These are phyloP conservation scores for Drosophila neotestacea DNA, from an alignment of 2,888 invertebrate species.

Conservation along the genomic window DNA sequence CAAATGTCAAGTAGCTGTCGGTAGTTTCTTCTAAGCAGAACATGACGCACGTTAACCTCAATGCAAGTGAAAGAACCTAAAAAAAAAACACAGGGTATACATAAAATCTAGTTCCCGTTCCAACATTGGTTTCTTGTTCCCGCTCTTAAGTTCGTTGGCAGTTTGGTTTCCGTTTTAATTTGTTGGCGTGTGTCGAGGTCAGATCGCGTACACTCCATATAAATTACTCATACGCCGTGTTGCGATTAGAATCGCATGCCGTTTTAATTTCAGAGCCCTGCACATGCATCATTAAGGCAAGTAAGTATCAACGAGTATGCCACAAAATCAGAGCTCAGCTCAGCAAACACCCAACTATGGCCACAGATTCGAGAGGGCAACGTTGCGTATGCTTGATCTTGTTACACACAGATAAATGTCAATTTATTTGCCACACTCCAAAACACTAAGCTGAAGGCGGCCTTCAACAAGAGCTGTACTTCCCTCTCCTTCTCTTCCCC, in stretches of 20 bases:
- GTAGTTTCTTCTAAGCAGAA: conserved; percentile 55
- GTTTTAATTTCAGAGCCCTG: conserved; percentile 26
- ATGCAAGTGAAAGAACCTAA: conserved; percentile 30
- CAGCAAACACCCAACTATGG: conserved; percentile 1
- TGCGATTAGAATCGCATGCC: conserved; percentile 51
- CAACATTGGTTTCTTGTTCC: background rate
- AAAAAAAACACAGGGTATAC: background rate
- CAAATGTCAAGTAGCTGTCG: conserved; percentile 69
- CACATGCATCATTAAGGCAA: conserved; percentile 53
- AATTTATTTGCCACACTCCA: conserved; percentile 80
- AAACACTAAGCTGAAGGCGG: conserved; percentile 69
- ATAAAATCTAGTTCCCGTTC: background rate
- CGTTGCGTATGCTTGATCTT: conserved; percentile 79
- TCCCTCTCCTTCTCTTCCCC: background rate
- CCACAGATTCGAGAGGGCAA: conserved; percentile 38
- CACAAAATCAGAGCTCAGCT: conserved; percentile 65
- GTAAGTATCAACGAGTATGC: conserved; percentile 40
- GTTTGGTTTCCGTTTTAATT: conserved; percentile 64
- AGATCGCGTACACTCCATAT: conserved; percentile 29
- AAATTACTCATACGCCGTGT: conserved; percentile 62
- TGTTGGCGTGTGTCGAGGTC: conserved; percentile 53
- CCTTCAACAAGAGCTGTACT: conserved; percentile 49
- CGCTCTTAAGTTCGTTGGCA: conserved; percentile 24
- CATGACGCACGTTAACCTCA: conserved; percentile 68
- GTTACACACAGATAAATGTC: conserved; percentile 79